These are phyloP conservation scores for Cheilosia urbana DNA, from an alignment of 2,888 invertebrate genomes.

Conservation along the genomic window DNA sequence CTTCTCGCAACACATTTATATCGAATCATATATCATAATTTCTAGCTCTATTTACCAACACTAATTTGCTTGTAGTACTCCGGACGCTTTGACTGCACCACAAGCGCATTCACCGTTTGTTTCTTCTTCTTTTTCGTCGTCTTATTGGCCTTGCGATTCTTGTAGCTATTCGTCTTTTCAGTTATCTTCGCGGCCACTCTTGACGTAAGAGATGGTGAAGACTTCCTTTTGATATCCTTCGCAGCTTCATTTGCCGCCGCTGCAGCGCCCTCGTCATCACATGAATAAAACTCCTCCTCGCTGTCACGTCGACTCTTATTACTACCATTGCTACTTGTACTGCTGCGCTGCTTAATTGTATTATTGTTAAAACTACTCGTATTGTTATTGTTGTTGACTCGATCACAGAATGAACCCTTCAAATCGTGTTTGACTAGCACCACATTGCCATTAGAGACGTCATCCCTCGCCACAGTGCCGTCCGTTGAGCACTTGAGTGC, in stretches of 20 bases:
- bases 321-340: slow-evolving; percentile 62
- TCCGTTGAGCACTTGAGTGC: slow-evolving; percentile 78
- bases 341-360: slow-evolving; percentile 71
- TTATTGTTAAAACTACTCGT: slow-evolving; percentile 57
- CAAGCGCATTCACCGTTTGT: slow-evolving; percentile 69
- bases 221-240: slow-evolving; percentile 69
- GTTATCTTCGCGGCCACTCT: slow-evolving; percentile 82
- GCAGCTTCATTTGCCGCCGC: slow-evolving; percentile 15
- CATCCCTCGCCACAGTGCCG: slow-evolving; percentile 74
- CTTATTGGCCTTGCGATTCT: slow-evolving; percentile 79
- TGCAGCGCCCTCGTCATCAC: slow-evolving; percentile 58
- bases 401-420: slow-evolving; percentile 77
- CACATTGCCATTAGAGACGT: slow-evolving; percentile 79
- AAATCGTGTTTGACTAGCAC: slow-evolving; percentile 78
- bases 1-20: too few relatives aligned
- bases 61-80: slow-evolving; percentile 81
- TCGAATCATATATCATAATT: not conserved
- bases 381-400: slow-evolving; percentile 54
- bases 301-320: slow-evolving; percentile 54
- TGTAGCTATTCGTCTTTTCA: slow-evolving; percentile 81
- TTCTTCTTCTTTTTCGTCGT: slow-evolving; percentile 79
- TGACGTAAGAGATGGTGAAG: slow-evolving; percentile 82
- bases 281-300: slow-evolving; percentile 70
- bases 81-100: slow-evolving; percentile 76
- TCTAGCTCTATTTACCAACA: slow-evolving; percentile 79